phyloP scores from a whole-genome alignment of 2,113 vertebrate genomes.

The Epinephelus fuscoguttatus region DNA sequence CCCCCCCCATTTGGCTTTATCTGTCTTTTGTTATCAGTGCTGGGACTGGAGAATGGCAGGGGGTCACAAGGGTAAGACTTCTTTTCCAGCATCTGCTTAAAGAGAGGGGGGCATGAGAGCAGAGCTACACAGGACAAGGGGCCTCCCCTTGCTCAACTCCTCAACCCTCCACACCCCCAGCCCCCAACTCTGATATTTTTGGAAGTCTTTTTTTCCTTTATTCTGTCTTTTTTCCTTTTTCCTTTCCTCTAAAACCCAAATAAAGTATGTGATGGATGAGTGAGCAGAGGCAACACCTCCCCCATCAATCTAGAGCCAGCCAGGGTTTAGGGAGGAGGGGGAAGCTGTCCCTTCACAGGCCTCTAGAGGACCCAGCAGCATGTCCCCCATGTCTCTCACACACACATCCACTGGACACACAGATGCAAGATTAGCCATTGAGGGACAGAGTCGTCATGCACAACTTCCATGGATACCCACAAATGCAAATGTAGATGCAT shows the following conservation, averaged over 20 bases:
- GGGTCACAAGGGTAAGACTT: conserved; percentile 79
- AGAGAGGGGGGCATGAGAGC: conserved; percentile 46
- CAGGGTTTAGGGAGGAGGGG: conserved; percentile 53
- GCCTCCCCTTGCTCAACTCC: conserved; percentile 67
- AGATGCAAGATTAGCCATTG: conserved; percentile 15
- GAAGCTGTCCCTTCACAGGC: conserved; percentile 70
- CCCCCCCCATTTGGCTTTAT: conserved; percentile 73
- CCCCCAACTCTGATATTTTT: conserved; percentile 83
- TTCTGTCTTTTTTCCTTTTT: conserved; percentile 70
- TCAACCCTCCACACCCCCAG: conserved; percentile 58
- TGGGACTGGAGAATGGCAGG: conserved; percentile 61
- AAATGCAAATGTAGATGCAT: conserved; percentile 30
- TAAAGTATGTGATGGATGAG: conserved; percentile 87
- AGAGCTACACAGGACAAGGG: conserved; percentile 56
- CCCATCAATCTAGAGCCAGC: conserved; percentile 80
- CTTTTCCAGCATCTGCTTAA: conserved; percentile 79
- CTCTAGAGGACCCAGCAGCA: conserved; percentile 61
- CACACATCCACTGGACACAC: conserved; percentile 58
- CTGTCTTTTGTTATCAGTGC: conserved; percentile 81
- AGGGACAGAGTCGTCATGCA: conserved; percentile 12
- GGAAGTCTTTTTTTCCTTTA: conserved; percentile 77
- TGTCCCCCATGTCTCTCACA: conserved; percentile 57
- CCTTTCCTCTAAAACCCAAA: conserved; percentile 85
- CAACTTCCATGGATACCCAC: background rate
- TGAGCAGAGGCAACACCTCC: conserved; percentile 84